Evolutionary conservation across 2,797 vertebrate genomes (phyloP).

Genomic region (Orestias chungarensis): DNA sequence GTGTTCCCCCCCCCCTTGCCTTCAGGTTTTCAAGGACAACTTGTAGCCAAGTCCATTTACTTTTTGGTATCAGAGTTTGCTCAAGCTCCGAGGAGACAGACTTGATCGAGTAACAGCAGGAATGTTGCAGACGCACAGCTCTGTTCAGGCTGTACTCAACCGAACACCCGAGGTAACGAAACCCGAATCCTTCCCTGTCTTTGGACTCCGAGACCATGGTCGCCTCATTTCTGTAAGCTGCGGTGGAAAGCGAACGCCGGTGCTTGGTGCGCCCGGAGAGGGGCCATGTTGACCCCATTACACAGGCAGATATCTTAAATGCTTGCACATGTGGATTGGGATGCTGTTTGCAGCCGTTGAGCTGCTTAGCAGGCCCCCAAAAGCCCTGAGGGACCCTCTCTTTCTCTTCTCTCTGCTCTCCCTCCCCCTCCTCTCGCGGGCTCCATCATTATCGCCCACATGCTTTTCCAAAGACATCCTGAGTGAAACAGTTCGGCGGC

Average conservation of each 20-base stretch:
- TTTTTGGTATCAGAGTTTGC: background rate
- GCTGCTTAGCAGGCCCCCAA: slow-evolving; percentile 72
- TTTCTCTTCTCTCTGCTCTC: slow-evolving; percentile 49
- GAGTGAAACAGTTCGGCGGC: slow-evolving; percentile 69
- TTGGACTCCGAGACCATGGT: slow-evolving; percentile 41
- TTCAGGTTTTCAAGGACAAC: background rate
- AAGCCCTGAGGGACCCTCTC: slow-evolving; percentile 69
- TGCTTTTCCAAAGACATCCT: slow-evolving; percentile 79
- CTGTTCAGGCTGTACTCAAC: background rate
- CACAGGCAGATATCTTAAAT: slow-evolving; percentile 77
- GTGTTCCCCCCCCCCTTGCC: no score
- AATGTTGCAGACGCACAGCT: slow-evolving; percentile 5
- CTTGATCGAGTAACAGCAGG: slow-evolving; percentile 15
- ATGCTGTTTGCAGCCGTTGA: slow-evolving; percentile 76
- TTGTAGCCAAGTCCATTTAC: background rate
- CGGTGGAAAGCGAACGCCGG: slow-evolving; percentile 52
- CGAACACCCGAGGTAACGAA: slow-evolving; percentile 4
- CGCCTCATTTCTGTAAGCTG: slow-evolving; percentile 55
- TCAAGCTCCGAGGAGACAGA: slow-evolving; percentile 14
- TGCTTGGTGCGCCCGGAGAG: slow-evolving; percentile 61
- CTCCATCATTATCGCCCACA: slow-evolving; percentile 81
- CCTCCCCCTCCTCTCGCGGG: slow-evolving; percentile 43
- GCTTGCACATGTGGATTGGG: slow-evolving; percentile 80
- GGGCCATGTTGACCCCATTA: slow-evolving; percentile 75
- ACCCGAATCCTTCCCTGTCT: slow-evolving; percentile 27